Conservation (phyloP, 2,888 invertebrate species). For the Margaritifera margaritifera region DNA sequence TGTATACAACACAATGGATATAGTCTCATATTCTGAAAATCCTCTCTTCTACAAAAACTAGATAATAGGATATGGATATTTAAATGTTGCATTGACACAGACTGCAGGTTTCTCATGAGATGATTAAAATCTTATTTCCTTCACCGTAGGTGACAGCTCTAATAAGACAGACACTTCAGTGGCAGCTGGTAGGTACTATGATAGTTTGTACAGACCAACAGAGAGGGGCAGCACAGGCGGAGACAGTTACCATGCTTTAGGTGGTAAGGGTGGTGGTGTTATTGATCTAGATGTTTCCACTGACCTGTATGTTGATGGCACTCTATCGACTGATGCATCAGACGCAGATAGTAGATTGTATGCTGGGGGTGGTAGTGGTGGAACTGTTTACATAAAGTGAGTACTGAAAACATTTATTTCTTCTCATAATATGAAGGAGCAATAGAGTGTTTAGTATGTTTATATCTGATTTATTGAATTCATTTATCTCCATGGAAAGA, state of each 20-base stretch:
- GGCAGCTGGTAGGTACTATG: constrained; percentile 42
- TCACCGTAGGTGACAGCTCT: constrained; percentile 11
- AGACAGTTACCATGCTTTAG: constrained; percentile 13
- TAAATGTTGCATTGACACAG: too few relatives aligned
- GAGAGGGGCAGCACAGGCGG: constrained; percentile 51
- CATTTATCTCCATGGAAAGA: too few relatives aligned
- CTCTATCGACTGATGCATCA: constrained; percentile 43
- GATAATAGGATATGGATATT: too few relatives aligned
- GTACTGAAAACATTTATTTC: neutral
- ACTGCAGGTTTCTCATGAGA: too few relatives aligned
- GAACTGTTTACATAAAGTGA: constrained; percentile 43
- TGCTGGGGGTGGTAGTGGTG: constrained; percentile 58
- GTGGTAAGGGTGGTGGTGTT: constrained; percentile 48
- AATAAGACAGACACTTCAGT: constrained; percentile 11
- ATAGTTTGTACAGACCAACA: constrained; percentile 43
- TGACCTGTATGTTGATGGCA: constrained; percentile 38
- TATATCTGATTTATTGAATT: too few relatives aligned
- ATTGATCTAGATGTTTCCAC: constrained; percentile 37
- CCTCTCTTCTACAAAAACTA: too few relatives aligned
- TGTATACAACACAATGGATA: too few relatives aligned
- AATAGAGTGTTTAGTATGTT: too few relatives aligned
- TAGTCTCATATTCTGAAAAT: too few relatives aligned
- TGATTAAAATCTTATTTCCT: neutral
- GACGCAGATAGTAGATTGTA: constrained; percentile 24
- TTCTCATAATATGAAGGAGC: neutral